phyloP scores from a whole-genome alignment of 2,797 vertebrate genomes.

The Catharus ustulatus region DNA sequence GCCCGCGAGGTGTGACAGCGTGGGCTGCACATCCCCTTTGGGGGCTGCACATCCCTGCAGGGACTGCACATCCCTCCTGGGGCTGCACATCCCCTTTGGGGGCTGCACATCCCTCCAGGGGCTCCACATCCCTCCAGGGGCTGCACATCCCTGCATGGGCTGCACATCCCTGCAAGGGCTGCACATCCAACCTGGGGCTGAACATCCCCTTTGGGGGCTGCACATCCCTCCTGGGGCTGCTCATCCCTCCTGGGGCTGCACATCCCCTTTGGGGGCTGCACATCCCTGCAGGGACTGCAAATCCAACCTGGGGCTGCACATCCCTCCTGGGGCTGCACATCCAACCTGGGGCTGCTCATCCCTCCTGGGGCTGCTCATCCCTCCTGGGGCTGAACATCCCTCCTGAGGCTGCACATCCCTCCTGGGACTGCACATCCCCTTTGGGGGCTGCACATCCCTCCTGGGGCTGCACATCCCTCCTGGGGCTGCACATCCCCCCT shows the following conservation, averaged over 20 bases:
- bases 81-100: too few species aligned
- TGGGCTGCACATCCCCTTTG: neutral
- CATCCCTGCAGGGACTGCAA: neutral
- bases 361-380: neutral
- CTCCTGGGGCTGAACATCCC: neutral
- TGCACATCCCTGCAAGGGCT: neutral
- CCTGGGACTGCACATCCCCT: too few species aligned
- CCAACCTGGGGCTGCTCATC: neutral
- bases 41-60: neutral
- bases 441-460: neutral
- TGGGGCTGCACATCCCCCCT: too few species aligned
- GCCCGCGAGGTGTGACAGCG: constrained; percentile 43
- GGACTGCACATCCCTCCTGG: neutral
- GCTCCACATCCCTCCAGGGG: neutral
- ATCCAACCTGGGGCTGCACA: neutral
- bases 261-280: neutral
- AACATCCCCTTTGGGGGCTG: too few species aligned
- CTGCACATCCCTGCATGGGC: neutral
- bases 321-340: neutral
- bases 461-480: neutral
- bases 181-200: neutral
- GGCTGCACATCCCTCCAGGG: neutral
- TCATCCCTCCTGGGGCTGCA: neutral
- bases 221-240: neutral
- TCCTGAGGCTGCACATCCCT: too few species aligned